Percentiles rank a stretch among this genome's conserved stretches.
phyloP scores from a whole-genome alignment of 2,888 invertebrate genomes.

The Meteorus cinctellus region DNA sequence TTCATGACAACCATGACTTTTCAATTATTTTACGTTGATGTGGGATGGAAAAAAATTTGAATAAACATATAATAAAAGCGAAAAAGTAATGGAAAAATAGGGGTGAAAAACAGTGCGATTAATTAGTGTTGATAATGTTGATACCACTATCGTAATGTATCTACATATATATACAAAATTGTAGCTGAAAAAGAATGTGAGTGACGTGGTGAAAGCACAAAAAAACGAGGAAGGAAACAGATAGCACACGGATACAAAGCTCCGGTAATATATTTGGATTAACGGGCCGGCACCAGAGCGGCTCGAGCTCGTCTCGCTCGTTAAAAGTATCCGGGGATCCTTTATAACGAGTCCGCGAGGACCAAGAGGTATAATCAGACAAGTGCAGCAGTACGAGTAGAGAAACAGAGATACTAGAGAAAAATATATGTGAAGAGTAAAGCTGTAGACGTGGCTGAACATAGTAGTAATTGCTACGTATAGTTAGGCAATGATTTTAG shows the following conservation, averaged over 20 bases:
- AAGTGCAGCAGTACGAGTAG: constrained; percentile 42
- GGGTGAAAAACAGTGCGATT: too few species aligned
- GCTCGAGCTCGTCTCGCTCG: constrained; percentile 51
- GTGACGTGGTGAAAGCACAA: constrained; percentile 7
- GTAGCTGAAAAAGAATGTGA: constrained; percentile 10
- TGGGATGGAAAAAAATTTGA: too few species aligned
- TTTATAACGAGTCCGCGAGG: constrained; percentile 58
- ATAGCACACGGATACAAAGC: constrained; percentile 66
- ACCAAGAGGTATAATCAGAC: constrained; percentile 50
- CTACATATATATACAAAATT: background rate
- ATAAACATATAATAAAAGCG: too few species aligned
- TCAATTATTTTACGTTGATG: too few species aligned
- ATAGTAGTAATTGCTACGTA: background rate
- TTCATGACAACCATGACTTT: too few species aligned
- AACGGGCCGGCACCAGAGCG: constrained; percentile 36
- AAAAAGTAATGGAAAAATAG: too few species aligned
- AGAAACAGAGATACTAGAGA: background rate
- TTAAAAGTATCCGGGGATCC: constrained; percentile 61
- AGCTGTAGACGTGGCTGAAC: background rate
- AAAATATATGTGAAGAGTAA: background rate
- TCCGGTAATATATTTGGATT: constrained; percentile 68
- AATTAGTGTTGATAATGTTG: background rate
- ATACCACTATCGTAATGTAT: background rate
- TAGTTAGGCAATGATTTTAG: background rate
- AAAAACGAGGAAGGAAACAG: background rate